Base-by-base conservation (phyloP, 2,888 invertebrate species). In the Blera fallax region DNA sequence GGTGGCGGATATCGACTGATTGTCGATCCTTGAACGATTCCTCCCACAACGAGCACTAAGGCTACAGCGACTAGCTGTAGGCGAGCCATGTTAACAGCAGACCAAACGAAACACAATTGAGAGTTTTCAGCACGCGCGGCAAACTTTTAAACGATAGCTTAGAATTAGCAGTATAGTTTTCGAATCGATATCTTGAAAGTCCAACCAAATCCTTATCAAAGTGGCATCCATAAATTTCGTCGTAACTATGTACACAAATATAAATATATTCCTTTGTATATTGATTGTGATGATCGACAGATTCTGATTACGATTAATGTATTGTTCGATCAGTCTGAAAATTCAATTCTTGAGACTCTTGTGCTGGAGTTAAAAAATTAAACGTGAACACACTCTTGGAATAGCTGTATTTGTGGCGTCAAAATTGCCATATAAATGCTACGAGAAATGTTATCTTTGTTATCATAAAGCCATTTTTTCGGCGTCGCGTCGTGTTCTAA, bases 1-100 rank as follows among this genome's bases (percentile, higher is more conserved):
- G 65, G 70, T 14, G 85, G 85, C 21, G 85, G 81, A 32, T 21
- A 60, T 8, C 81, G 72, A 16, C 60, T 74, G 18, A 83, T 14
- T 0, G 73, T 69, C 11, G 84, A 84, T 29, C 64, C 37, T 27
- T 80, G 64, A n/a, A 65, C 80, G 11, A 69, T 1, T 24, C 50
- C 80, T 45, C 40, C 67, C 14, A 37, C 29, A 8, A 84, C 29
- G 24, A 84, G 64, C 1, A 64, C 27, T 16, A 58, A 18, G 45
- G 70, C 58, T 1, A 56, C 16, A 16, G 24, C 40, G 8, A 8
- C 8, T 16, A 80, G 24, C 56, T 74, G 73, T 14, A 67, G 32
- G 11, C 14, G 54, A 64, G 50, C 80, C 84, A 84, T 84, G 50
- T 34, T 84, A 16, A 16, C 45, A 21, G 50, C 24, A 16, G 43